Evolutionary conservation across 1,140 invertebrate species (phyloP).

Genomic region (Cotesia chilonis): DNA sequence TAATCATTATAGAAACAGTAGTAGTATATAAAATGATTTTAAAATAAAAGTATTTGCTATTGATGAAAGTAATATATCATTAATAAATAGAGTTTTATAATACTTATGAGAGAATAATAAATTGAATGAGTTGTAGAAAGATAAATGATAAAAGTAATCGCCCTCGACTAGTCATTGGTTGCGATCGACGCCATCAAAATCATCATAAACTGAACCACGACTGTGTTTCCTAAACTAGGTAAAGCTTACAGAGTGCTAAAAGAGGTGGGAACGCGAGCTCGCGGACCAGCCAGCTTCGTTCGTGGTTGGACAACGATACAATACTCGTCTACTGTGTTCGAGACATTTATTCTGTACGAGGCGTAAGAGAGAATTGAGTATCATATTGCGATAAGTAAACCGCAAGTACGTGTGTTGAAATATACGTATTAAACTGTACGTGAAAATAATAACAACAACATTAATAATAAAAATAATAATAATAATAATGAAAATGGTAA

Average conservation of each 20-base stretch:
- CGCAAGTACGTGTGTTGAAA: slow-evolving; percentile 17
- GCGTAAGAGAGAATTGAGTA: slow-evolving; percentile 21
- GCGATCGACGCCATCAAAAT: slow-evolving; percentile 50
- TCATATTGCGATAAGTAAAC: slow-evolving; percentile 17
- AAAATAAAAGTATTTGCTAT: no score
- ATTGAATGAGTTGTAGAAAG: neutral
- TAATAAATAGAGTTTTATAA: neutral
- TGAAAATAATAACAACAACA: neutral
- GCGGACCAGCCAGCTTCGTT: slow-evolving; percentile 27
- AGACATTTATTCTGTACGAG: slow-evolving; percentile 32
- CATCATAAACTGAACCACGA: slow-evolving; percentile 61
- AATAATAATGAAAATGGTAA: neutral
- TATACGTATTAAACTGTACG: no score
- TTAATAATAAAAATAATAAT: neutral
- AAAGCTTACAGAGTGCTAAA: slow-evolving; percentile 60
- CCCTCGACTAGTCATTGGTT: slow-evolving; percentile 51
- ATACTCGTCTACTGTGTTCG: slow-evolving; percentile 24
- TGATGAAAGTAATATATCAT: no score
- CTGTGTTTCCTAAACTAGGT: slow-evolving; percentile 68
- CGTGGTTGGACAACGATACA: slow-evolving; percentile 16
- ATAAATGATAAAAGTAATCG: slow-evolving; percentile 44
- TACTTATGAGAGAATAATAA: slow-evolving; percentile 16
- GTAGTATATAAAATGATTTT: no score
- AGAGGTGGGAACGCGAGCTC: slow-evolving; percentile 44
- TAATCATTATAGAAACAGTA: no score